Evolutionary conservation across 2,888 invertebrate species (phyloP).

Genomic region (Lasioglossum figueresi): DNA sequence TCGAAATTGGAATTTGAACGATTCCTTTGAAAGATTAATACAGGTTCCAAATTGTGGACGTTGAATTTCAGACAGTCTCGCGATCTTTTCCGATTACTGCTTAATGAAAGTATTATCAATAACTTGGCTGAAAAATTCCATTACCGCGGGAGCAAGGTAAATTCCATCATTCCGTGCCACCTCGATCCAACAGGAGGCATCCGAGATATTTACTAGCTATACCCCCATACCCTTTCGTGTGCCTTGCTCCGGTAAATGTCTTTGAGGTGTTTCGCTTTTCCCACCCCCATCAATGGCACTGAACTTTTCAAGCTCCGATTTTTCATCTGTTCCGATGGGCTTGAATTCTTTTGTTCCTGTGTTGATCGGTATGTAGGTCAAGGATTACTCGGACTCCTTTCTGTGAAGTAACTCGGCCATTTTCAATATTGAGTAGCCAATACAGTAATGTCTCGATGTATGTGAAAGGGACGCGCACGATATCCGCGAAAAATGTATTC

Average conservation of each 20-base stretch:
- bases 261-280: neutral
- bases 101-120: neutral
- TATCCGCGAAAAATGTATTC: neutral
- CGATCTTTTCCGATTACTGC: neutral
- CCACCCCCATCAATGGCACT: neutral
- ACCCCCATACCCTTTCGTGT: neutral
- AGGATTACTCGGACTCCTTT: neutral
- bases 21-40: too few species aligned
- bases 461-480: neutral
- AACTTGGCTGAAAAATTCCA: slow-evolving; percentile 8
- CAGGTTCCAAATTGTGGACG: neutral
- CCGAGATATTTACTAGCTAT: neutral
- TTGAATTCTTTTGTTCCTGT: neutral
- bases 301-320: neutral
- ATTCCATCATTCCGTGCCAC: slow-evolving; percentile 9
- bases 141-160: slow-evolving; percentile 10
- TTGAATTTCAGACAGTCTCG: neutral
- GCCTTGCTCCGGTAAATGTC: neutral
- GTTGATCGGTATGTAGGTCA: neutral
- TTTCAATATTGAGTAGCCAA: neutral
- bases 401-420: neutral
- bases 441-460: neutral
- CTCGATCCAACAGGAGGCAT: neutral
- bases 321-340: neutral
- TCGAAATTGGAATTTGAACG: neutral